Evolutionary conservation across 2,797 vertebrate species (phyloP).

Genomic region (Macropodus opercularis): DNA sequence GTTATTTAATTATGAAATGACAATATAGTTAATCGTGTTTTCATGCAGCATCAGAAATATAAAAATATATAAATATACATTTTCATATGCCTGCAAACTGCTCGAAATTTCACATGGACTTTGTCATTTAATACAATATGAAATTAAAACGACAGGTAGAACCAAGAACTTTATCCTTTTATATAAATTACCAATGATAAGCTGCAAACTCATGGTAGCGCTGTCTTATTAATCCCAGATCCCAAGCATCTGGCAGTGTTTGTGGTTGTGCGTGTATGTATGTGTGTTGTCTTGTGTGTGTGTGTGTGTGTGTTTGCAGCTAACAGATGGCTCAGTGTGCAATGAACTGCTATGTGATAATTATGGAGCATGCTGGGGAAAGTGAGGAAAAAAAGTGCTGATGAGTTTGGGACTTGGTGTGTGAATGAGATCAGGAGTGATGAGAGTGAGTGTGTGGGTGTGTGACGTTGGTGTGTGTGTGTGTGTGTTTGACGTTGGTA

Average conservation of each 20-base stretch:
- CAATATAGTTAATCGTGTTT: background rate
- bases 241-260: constrained; percentile 56
- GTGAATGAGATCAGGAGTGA: constrained; percentile 33
- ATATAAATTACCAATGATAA: constrained; percentile 60
- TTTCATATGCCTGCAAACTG: background rate
- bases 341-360: constrained; percentile 80
- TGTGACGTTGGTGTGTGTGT: background rate
- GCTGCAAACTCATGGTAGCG: constrained; percentile 53
- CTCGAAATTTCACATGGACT: background rate
- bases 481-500: too few species aligned
- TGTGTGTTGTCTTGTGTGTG: constrained; percentile 11
- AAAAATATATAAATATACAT: too few species aligned
- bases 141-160: too few species aligned
- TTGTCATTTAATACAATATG: too few species aligned
- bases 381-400: constrained; percentile 55
- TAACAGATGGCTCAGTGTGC: constrained; percentile 79
- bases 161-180: constrained; percentile 48
- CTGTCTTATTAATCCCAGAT: constrained; percentile 58
- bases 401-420: constrained; percentile 56
- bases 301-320: constrained; percentile 27
- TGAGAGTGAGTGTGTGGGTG: constrained; percentile 19
- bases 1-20: background rate
- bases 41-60: background rate
- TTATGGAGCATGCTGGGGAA: constrained; percentile 73
- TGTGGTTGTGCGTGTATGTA: constrained; percentile 4